phyloP scores from a whole-genome alignment of 2,113 vertebrate species.

The Limnothrissa miodon region DNA sequence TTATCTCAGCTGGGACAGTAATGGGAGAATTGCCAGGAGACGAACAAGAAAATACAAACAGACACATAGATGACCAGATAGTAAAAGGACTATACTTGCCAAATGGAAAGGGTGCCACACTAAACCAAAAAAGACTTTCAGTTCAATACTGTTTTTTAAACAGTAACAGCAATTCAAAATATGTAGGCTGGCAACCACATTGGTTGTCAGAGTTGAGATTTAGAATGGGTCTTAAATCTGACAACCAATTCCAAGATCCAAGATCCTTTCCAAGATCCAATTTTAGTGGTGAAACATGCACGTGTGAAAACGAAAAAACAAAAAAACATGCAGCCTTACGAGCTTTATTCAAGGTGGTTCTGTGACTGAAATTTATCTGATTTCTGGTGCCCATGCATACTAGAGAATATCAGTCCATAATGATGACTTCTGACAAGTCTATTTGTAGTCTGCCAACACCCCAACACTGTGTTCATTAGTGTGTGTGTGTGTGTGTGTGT shows the following conservation, averaged over 20 bases:
- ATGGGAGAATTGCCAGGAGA: not conserved
- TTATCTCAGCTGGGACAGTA: not conserved
- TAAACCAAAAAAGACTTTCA: not conserved
- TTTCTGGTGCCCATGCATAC: not conserved
- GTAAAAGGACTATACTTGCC: not conserved
- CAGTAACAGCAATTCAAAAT: not conserved
- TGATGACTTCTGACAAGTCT: slow-evolving; percentile 18
- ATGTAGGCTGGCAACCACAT: not conserved
- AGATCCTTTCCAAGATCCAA: too few relatives aligned
- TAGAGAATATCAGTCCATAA: slow-evolving; percentile 34
- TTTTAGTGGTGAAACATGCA: too few relatives aligned
- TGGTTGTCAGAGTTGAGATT: not conserved
- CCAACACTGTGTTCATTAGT: not conserved
- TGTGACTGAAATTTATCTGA: not conserved
- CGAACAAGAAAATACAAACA: not conserved
- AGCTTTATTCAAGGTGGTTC: not conserved
- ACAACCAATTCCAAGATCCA: too few relatives aligned
- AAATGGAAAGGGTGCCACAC: not conserved
- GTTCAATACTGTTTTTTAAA: not conserved
- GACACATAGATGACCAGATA: not conserved
- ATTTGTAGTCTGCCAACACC: not conserved
- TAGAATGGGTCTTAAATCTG: too few relatives aligned
- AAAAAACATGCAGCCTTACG: not conserved
- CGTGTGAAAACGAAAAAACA: too few relatives aligned
- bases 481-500: slow-evolving; percentile 10